phyloP scores from a whole-genome alignment of 1,140 invertebrate species.

The Leptopilina boulardi region DNA sequence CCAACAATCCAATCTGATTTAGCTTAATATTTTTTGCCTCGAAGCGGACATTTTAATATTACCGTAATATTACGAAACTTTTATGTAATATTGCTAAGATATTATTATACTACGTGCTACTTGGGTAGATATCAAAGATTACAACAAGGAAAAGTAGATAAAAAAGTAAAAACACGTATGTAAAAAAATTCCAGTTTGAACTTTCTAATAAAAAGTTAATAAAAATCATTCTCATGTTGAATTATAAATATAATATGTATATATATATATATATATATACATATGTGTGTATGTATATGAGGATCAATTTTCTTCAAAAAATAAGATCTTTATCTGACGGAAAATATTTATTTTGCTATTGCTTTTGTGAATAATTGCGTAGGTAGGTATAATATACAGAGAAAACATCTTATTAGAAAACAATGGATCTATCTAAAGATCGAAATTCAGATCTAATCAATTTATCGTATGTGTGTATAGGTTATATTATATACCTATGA shows the following conservation, averaged over 20 bases:
- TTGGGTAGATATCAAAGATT: too few species aligned
- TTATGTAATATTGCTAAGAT: too few species aligned
- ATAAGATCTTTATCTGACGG: conserved; percentile 3
- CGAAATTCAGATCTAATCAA: conserved; percentile 19
- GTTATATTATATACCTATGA: not conserved
- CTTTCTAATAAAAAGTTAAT: not conserved
- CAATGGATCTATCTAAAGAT: conserved; percentile 13
- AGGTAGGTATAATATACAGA: conserved; percentile 8
- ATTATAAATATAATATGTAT: too few species aligned
- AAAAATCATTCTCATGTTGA: too few species aligned
- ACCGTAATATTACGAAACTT: too few species aligned
- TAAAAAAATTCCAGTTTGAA: not conserved
- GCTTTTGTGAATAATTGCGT: not conserved
- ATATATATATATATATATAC: too few species aligned
- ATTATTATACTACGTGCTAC: too few species aligned
- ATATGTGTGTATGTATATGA: too few species aligned
- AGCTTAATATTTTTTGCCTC: too few species aligned
- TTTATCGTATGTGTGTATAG: not conserved
- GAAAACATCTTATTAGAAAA: conserved; percentile 25
- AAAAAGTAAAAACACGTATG: too few species aligned
- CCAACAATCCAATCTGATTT: too few species aligned
- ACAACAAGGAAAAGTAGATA: not conserved
- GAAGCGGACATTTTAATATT: too few species aligned
- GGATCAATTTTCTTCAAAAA: not conserved
- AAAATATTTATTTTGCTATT: conserved; percentile 21